phyloP scores from a whole-genome alignment of 2,113 vertebrate species.

The Zootoca vivipara region DNA sequence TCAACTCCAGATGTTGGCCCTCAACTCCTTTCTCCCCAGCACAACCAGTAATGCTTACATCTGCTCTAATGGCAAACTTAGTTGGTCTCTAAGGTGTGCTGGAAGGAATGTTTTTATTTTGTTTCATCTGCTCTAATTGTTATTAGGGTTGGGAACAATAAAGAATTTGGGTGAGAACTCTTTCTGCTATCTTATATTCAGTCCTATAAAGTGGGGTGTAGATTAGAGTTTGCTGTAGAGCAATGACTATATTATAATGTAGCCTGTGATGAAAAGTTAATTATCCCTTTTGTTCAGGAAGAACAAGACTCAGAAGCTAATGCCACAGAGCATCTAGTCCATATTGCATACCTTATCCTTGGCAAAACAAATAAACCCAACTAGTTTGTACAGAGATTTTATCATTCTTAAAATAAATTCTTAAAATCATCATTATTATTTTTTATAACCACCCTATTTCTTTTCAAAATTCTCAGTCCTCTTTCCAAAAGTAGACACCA shows the following conservation, averaged over 20 bases:
- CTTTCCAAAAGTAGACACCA: conserved; percentile 25
- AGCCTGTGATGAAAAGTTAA: background rate
- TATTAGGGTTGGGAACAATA: background rate
- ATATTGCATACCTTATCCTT: conserved; percentile 53
- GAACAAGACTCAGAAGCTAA: background rate
- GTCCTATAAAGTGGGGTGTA: background rate
- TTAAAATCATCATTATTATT: conserved; percentile 30
- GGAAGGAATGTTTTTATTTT: no score
- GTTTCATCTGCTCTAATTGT: background rate
- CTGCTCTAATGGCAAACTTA: background rate
- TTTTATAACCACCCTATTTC: background rate
- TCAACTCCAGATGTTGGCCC: background rate
- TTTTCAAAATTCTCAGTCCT: conserved; percentile 32
- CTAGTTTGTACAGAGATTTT: conserved; percentile 44
- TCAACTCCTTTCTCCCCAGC: no score
- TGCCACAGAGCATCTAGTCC: background rate
- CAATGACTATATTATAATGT: background rate
- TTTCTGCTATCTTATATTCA: background rate
- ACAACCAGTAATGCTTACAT: no score
- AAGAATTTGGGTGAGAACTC: background rate
- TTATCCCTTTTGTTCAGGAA: background rate
- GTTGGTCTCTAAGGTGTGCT: no score
- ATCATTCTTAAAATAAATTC: conserved; percentile 34
- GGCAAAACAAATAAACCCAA: conserved; percentile 45
- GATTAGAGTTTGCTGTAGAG: background rate